Evolutionary conservation across 2,888 invertebrate genomes (phyloP).

Genomic region (Leptura quadrifasciata): DNA sequence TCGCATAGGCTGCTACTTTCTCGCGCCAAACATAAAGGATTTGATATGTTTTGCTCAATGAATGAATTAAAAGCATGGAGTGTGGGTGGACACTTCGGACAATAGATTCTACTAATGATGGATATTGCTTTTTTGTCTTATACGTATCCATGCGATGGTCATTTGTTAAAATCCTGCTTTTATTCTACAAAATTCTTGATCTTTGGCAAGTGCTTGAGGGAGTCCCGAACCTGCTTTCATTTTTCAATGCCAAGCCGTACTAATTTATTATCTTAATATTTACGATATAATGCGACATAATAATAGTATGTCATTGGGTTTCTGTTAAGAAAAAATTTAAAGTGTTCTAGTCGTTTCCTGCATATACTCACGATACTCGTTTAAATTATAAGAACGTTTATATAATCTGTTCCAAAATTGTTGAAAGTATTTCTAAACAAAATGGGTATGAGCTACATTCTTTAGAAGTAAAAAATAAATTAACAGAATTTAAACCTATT

Average conservation of each 20-base stretch:
- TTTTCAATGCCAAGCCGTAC: conserved; percentile 20
- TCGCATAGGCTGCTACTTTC: conserved; percentile 36
- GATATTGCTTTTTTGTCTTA: conserved; percentile 67
- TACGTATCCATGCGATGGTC: conserved; percentile 55
- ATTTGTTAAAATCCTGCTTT: conserved; percentile 66
- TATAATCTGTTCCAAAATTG: too few species aligned
- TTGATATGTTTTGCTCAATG: conserved; percentile 58
- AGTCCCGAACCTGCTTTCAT: conserved; percentile 14
- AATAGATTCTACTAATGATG: conserved; percentile 66
- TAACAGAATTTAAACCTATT: too few species aligned
- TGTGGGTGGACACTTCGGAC: conserved; percentile 60
- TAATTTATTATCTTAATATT: not conserved
- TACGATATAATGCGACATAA: not conserved
- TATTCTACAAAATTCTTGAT: conserved; percentile 55
- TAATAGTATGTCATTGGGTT: too few species aligned
- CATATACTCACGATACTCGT: too few species aligned
- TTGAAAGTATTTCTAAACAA: too few species aligned
- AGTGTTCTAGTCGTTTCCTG: too few species aligned
- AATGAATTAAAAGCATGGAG: conserved; percentile 53
- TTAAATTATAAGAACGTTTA: too few species aligned
- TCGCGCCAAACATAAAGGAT: conserved; percentile 44
- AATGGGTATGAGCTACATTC: too few species aligned
- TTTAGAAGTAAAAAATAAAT: too few species aligned
- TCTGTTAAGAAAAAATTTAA: too few species aligned
- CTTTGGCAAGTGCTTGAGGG: conserved; percentile 52